phyloP scores from a whole-genome alignment of 1,140 invertebrate species.

The Ips nitidus region DNA sequence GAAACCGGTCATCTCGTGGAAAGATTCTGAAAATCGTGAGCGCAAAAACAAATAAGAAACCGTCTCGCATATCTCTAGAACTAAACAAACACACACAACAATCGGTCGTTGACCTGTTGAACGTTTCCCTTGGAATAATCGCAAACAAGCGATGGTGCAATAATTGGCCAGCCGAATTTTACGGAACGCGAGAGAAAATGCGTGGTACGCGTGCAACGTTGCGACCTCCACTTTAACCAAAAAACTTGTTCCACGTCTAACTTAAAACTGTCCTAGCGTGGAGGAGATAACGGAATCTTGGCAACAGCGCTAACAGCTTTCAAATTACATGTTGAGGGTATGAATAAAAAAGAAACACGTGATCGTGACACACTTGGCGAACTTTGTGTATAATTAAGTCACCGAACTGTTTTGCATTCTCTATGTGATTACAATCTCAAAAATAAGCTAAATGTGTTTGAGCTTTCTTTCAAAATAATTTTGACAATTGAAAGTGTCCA shows the following conservation, averaged over 20 bases:
- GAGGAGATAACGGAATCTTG: not conserved
- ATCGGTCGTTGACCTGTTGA: conserved; percentile 17
- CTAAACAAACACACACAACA: conserved; percentile 14
- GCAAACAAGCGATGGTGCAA: conserved; percentile 15
- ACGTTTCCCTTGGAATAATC: conserved; percentile 13
- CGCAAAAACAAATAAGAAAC: conserved; percentile 11
- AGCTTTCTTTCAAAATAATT: too few species aligned
- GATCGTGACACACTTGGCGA: not conserved
- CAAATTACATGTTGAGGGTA: not conserved
- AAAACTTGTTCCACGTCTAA: too few species aligned
- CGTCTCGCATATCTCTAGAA: not conserved
- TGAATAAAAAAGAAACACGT: not conserved
- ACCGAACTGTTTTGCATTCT: not conserved
- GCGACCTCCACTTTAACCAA: not conserved
- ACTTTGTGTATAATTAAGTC: not conserved
- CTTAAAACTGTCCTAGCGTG: too few species aligned
- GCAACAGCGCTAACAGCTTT: not conserved
- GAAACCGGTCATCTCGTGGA: not conserved
- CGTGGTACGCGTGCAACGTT: conserved; percentile 1
- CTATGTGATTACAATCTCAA: too few species aligned
- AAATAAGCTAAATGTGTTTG: too few species aligned
- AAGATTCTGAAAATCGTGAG: not conserved
- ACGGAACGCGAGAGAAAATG: conserved; percentile 4
- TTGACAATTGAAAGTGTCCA: too few species aligned
- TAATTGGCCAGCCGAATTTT: conserved; percentile 25